Percentiles rank a stretch among this genome's conserved stretches.
Conservation (phyloP, 1,140 invertebrate genomes). For the Neelides sp. region DNA sequence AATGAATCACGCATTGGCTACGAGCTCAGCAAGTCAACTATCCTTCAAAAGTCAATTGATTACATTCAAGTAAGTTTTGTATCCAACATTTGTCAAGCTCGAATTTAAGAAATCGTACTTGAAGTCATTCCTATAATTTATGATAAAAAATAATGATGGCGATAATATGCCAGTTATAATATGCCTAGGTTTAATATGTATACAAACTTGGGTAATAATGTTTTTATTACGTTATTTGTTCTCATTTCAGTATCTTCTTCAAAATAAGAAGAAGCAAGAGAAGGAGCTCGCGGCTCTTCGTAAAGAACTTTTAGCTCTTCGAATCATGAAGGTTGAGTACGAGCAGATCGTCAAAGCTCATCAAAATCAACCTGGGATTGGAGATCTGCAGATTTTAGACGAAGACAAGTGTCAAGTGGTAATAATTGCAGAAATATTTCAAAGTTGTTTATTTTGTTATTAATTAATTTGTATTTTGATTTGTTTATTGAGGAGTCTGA, state of each 20-base stretch:
- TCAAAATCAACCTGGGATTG: constrained; percentile 76
- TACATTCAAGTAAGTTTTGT: constrained; percentile 49
- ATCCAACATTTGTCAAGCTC: too few relatives aligned
- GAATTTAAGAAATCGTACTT: too few relatives aligned
- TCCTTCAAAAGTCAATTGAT: constrained; percentile 82
- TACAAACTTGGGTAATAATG: neutral
- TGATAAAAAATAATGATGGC: too few relatives aligned
- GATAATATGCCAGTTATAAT: too few relatives aligned
- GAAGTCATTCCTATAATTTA: too few relatives aligned
- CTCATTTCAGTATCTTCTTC: constrained; percentile 61
- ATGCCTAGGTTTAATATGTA: neutral
- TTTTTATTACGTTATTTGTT: neutral
- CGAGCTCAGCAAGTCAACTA: constrained; percentile 90
- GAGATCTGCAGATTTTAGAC: constrained; percentile 75
- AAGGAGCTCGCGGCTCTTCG: constrained; percentile 79
- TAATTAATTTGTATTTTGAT: neutral
- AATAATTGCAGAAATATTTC: constrained; percentile 34
- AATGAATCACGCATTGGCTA: constrained; percentile 68
- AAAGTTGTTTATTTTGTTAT: neutral
- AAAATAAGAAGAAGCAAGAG: constrained; percentile 85
- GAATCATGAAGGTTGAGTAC: constrained; percentile 87
- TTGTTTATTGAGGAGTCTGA: too few relatives aligned
- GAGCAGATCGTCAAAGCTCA: constrained; percentile 92
- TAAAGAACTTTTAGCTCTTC: constrained; percentile 85
- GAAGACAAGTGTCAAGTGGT: constrained; percentile 94